phyloP scores from a whole-genome alignment of 1,140 invertebrate genomes.

The Penaeus japonicus region DNA sequence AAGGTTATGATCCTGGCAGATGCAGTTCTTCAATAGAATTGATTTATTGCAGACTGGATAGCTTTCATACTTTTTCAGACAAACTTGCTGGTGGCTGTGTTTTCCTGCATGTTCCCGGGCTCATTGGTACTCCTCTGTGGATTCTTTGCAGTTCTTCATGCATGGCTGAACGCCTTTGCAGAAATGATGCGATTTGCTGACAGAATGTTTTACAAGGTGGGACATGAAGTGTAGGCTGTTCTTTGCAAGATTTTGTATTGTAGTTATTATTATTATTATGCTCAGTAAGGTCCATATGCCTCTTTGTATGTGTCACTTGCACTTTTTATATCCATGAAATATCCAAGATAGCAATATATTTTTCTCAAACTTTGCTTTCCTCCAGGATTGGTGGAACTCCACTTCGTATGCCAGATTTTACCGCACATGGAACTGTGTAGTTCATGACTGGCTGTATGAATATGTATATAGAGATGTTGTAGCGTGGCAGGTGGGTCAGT shows the following conservation, averaged over 20 bases:
- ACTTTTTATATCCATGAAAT: too few species aligned
- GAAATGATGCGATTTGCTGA: constrained; percentile 88
- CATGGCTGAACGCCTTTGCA: constrained; percentile 87
- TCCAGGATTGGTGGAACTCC: constrained; percentile 94
- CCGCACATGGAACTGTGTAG: constrained; percentile 92
- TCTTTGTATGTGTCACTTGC: not conserved
- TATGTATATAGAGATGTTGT: constrained; percentile 82
- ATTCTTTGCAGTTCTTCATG: constrained; percentile 87
- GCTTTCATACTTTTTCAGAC: constrained; percentile 20
- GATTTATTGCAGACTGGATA: not conserved
- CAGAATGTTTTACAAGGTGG: constrained; percentile 81
- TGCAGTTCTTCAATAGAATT: not conserved
- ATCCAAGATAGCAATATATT: too few species aligned
- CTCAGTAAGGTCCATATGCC: not conserved
- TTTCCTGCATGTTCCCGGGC: constrained; percentile 78
- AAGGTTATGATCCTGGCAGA: not conserved
- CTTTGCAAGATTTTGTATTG: constrained; percentile 1
- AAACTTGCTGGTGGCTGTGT: constrained; percentile 72
- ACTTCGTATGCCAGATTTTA: constrained; percentile 83
- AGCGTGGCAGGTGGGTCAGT: constrained; percentile 71
- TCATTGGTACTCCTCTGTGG: constrained; percentile 77
- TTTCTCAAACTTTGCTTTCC: constrained; percentile 18
- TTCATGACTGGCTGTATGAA: constrained; percentile 92
- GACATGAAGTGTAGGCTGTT: not conserved
- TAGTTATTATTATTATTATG: too few species aligned